phyloP scores from a whole-genome alignment of 2,888 invertebrate genomes.

The Scaptomyza reducta region DNA sequence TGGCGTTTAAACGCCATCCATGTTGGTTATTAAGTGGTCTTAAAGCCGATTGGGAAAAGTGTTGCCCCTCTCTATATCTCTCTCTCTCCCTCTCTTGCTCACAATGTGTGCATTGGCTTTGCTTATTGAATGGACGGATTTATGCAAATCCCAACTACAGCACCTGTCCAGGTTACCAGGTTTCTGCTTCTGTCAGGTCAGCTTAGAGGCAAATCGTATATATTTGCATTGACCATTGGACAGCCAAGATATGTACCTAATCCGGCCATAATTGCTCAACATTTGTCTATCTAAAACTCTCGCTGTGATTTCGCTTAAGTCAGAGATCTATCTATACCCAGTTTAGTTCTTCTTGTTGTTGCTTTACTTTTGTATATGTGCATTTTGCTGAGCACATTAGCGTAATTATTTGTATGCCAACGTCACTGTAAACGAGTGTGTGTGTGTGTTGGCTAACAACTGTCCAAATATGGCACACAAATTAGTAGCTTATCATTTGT shows the following conservation, averaged over 20 bases:
- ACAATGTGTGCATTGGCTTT: constrained; percentile 15
- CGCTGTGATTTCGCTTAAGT: constrained; percentile 21
- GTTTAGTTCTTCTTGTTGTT: constrained; percentile 34
- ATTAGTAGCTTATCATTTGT: constrained; percentile 59
- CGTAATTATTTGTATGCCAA: constrained; percentile 67
- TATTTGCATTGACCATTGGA: constrained; percentile 22
- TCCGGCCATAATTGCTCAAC: constrained; percentile 68
- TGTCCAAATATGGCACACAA: constrained; percentile 51
- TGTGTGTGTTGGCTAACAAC: constrained; percentile 26
- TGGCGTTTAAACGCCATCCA: constrained; percentile 48
- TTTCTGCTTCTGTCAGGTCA: constrained; percentile 2
- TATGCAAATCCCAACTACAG: constrained; percentile 66
- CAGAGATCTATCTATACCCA: constrained; percentile 5
- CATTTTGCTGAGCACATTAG: constrained; percentile 57
- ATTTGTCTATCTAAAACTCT: constrained; percentile 63
- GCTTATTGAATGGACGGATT: constrained; percentile 69
- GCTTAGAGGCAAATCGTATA: constrained; percentile 10
- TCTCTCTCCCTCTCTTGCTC: background rate
- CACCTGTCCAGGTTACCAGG: constrained; percentile 18
- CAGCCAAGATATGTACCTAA: constrained; percentile 50
- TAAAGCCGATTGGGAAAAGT: constrained; percentile 65
- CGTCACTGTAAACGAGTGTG: background rate
- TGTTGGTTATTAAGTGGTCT: constrained; percentile 76
- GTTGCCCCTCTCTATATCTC: background rate
- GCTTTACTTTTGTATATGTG: constrained; percentile 50